Evolutionary conservation across 1,140 invertebrate genomes (phyloP).

Genomic region (Zophobas morio): DNA sequence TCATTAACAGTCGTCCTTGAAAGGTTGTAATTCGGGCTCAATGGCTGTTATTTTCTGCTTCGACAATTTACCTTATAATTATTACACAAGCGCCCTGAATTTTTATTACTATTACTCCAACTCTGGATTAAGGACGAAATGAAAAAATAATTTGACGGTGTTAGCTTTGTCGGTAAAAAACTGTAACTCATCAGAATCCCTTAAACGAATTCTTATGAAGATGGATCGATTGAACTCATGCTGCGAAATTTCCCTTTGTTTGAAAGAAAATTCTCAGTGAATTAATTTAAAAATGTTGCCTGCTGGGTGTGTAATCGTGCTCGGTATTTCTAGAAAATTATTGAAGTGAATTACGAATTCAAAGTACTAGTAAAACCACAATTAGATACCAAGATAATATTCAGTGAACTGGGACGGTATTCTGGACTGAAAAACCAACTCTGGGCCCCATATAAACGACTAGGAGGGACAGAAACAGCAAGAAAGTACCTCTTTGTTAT

Average conservation of each 20-base stretch:
- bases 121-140: not conserved
- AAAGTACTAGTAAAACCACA: not conserved
- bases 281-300: conserved; percentile 3
- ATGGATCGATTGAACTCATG: not conserved
- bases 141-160: conserved; percentile 10
- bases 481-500: not conserved
- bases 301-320: not conserved
- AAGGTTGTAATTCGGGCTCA: conserved; percentile 26
- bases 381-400: not conserved
- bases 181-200: not conserved
- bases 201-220: not conserved
- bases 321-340: not conserved
- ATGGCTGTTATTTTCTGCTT: conserved; percentile 35
- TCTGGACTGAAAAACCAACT: not conserved
- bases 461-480: not conserved
- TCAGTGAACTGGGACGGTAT: conserved; percentile 22
- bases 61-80: conserved; percentile 18
- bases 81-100: conserved; percentile 12
- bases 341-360: not conserved
- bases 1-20: conserved; percentile 26
- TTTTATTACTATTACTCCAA: conserved; percentile 13
- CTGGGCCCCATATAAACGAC: not conserved
- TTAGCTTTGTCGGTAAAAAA: not conserved
- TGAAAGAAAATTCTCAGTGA: not conserved
- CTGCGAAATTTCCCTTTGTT: not conserved